phyloP scores from a whole-genome alignment of 2,113 vertebrate species.

The Gymnobelideus leadbeateri region DNA sequence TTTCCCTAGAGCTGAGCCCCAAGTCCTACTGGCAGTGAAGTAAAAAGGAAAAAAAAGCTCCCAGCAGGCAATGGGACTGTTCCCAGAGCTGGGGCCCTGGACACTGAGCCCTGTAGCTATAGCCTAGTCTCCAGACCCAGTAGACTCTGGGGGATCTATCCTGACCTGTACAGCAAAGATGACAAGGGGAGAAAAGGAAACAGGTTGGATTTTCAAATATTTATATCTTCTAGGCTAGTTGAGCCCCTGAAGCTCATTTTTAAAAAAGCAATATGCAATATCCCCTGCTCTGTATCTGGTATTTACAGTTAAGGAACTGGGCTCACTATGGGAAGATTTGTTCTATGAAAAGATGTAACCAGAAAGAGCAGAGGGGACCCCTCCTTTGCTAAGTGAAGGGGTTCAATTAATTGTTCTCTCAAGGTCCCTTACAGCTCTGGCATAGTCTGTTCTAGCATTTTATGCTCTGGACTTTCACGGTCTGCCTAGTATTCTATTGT shows the following conservation, averaged over 20 bases:
- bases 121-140: not conserved
- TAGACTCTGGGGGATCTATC: not conserved
- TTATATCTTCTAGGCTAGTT: not conserved
- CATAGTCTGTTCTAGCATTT: not conserved
- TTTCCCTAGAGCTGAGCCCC: conserved; percentile 23
- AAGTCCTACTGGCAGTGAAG: not conserved
- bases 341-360: not conserved
- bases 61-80: not conserved
- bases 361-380: not conserved
- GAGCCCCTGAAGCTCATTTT: not conserved
- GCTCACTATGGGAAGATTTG: not conserved
- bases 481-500: not conserved
- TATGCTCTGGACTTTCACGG: not conserved
- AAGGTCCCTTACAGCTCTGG: not conserved
- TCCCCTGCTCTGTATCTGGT: not conserved
- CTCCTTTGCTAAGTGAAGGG: not conserved
- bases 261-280: not conserved
- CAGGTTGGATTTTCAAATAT: not conserved
- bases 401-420: not conserved
- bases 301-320: not conserved
- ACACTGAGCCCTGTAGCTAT: not conserved
- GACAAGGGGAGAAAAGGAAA: not conserved
- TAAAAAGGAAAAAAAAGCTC: not conserved
- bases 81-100: not conserved
- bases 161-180: not conserved